Percentiles rank a stretch among this genome's conserved stretches.
These are phyloP conservation scores for Diachasmimorpha longicaudata DNA, from an alignment of 1,140 invertebrate genomes.

Conservation along the genomic window DNA sequence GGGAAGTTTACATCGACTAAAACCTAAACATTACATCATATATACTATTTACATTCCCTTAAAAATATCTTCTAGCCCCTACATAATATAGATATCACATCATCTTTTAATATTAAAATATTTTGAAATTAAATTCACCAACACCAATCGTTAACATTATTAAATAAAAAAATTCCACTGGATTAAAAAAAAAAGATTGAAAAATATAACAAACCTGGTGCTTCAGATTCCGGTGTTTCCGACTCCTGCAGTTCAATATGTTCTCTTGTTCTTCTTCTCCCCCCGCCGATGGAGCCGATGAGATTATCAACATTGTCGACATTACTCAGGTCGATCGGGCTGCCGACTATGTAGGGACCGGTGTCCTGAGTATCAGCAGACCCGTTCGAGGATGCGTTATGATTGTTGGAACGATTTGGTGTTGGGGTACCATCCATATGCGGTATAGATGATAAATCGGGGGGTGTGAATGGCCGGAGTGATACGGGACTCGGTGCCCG, in stretches of 20 bases:
- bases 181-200: no score
- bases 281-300: slow-evolving; percentile 34
- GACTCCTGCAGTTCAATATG: slow-evolving; percentile 57
- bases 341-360: slow-evolving; percentile 59
- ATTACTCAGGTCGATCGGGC: slow-evolving; percentile 55
- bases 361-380: slow-evolving; percentile 31
- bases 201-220: slow-evolving; percentile 34
- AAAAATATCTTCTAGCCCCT: no score
- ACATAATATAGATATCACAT: no score
- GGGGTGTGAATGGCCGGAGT: slow-evolving; percentile 53
- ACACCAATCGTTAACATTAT: no score
- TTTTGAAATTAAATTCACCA: no score
- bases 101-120: no score
- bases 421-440: slow-evolving; percentile 57
- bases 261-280: slow-evolving; percentile 42
- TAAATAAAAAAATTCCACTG: no score
- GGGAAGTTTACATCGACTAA: no score
- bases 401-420: slow-evolving; percentile 33
- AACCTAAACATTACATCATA: no score
- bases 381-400: slow-evolving; percentile 35
- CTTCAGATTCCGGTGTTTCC: slow-evolving; percentile 17
- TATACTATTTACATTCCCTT: no score
- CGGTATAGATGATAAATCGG: slow-evolving; percentile 57
- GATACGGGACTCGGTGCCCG: slow-evolving; percentile 46
- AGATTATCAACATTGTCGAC: slow-evolving; percentile 61